phyloP scores from a whole-genome alignment of 2,113 vertebrate genomes.

The Nothobranchius kuhntae region DNA sequence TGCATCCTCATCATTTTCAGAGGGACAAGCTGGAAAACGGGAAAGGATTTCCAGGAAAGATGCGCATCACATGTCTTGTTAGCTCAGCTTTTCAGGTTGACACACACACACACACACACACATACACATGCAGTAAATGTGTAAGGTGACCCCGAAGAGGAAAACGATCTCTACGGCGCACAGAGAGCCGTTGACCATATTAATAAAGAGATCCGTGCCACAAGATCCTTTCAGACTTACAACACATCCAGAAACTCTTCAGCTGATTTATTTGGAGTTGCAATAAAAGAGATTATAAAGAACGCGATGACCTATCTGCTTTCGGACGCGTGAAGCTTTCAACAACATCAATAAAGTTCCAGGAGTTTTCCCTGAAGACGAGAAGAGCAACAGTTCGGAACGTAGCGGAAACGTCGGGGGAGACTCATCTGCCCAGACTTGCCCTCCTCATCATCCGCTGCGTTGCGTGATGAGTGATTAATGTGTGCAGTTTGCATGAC shows the following conservation, averaged over 20 bases:
- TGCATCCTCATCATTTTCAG: constrained; percentile 39
- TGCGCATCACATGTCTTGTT: constrained; percentile 22
- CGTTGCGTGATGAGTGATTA: constrained; percentile 49
- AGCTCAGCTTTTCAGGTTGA: neutral
- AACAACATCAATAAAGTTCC: constrained; percentile 8
- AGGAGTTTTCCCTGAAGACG: constrained; percentile 16
- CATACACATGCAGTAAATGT: neutral
- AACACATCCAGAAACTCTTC: constrained; percentile 2
- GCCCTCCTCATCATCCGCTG: constrained; percentile 32
- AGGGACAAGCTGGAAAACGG: constrained; percentile 1
- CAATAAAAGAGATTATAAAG: constrained; percentile 27
- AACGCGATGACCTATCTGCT: constrained; percentile 4
- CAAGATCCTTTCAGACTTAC: constrained; percentile 33
- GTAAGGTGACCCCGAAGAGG: constrained; percentile 47
- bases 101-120: neutral
- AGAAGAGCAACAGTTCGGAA: constrained; percentile 16
- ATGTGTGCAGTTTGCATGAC: constrained; percentile 31
- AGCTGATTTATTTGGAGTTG: constrained; percentile 32
- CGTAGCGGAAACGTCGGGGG: constrained; percentile 34
- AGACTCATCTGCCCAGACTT: constrained; percentile 51
- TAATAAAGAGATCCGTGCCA: constrained; percentile 27
- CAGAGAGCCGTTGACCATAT: constrained; percentile 19
- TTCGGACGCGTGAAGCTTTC: neutral
- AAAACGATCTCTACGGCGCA: constrained; percentile 22
- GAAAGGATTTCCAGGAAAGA: constrained; percentile 52